A percentile compares a stretch with the other conserved stretches of the same genome.
Evolutionary conservation across 2,797 vertebrate species (phyloP).

Genomic region (Lycodopsis pacificus): DNA sequence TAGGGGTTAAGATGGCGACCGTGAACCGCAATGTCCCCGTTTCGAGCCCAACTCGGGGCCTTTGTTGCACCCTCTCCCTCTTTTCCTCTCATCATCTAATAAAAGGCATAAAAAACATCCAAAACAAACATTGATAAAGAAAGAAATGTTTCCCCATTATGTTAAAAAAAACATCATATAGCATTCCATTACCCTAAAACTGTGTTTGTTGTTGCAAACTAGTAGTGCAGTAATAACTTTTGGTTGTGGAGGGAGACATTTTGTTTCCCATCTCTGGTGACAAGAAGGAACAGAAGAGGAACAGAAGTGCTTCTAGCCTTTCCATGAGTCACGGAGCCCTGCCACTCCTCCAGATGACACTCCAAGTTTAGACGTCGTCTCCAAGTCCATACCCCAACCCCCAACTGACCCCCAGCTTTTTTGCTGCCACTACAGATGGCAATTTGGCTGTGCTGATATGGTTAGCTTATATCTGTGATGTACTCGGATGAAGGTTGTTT

Average conservation of each 20-base stretch:
- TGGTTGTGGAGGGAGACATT: not conserved
- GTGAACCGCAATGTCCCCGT: not conserved
- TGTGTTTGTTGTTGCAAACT: not conserved
- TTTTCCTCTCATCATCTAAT: constrained; percentile 4
- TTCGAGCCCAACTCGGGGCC: not conserved
- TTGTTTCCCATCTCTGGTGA: not conserved
- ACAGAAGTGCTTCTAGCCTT: constrained; percentile 3
- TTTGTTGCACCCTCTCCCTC: not conserved
- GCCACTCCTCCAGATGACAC: constrained; percentile 32
- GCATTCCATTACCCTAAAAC: not conserved
- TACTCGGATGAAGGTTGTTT: not conserved
- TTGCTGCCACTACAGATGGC: constrained; percentile 34
- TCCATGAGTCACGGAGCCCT: not conserved
- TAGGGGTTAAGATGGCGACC: not conserved
- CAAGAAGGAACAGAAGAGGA: constrained; percentile 13
- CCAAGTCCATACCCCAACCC: constrained; percentile 38
- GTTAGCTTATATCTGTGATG: constrained; percentile 31
- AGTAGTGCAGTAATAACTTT: not conserved
- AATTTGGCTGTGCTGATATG: constrained; percentile 24
- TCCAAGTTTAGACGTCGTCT: constrained; percentile 24
- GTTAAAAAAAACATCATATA: not conserved
- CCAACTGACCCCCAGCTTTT: constrained; percentile 40
- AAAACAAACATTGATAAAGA: not conserved
- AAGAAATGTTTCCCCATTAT: not conserved
- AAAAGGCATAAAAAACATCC: not conserved